Evolutionary conservation across 2,797 vertebrate species (phyloP).

Genomic region (Etheostoma nigrum): DNA sequence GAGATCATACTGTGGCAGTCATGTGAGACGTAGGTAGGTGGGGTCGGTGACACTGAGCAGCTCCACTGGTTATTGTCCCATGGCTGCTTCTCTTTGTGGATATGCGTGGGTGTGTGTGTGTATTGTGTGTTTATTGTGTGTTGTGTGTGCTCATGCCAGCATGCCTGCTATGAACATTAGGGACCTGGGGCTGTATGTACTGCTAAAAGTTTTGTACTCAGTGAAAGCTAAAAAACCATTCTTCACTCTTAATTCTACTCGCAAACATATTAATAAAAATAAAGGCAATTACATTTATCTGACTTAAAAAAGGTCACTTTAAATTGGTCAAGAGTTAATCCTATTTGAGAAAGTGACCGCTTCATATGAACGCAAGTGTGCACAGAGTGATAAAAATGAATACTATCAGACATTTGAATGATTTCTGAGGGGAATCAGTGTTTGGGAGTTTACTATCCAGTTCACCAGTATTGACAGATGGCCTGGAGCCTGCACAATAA

Average conservation of each 20-base stretch:
- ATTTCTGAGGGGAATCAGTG: not conserved
- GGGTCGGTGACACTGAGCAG: conserved; percentile 38
- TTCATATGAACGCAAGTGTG: no score
- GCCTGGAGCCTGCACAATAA: not conserved
- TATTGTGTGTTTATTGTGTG: conserved; percentile 14
- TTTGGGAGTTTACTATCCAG: not conserved
- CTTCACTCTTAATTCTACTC: not conserved
- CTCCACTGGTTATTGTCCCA: conserved; percentile 34
- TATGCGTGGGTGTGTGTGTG: conserved; percentile 11
- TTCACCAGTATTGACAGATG: not conserved
- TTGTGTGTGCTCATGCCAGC: not conserved
- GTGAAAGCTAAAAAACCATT: not conserved
- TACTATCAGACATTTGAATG: not conserved
- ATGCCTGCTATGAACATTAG: conserved; percentile 36
- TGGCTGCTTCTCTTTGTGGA: conserved; percentile 22
- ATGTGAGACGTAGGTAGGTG: conserved; percentile 47
- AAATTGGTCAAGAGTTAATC: not conserved
- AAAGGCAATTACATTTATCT: not conserved
- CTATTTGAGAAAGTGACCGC: not conserved
- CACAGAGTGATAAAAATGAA: not conserved
- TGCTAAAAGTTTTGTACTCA: not conserved
- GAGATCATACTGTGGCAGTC: conserved; percentile 68
- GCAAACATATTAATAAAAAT: not conserved
- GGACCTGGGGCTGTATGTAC: not conserved
- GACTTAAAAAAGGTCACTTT: not conserved